Percentiles rank a stretch among this genome's conserved stretches.
phyloP scores from a whole-genome alignment of 2,797 vertebrate genomes.

The Xerus rutilus region DNA sequence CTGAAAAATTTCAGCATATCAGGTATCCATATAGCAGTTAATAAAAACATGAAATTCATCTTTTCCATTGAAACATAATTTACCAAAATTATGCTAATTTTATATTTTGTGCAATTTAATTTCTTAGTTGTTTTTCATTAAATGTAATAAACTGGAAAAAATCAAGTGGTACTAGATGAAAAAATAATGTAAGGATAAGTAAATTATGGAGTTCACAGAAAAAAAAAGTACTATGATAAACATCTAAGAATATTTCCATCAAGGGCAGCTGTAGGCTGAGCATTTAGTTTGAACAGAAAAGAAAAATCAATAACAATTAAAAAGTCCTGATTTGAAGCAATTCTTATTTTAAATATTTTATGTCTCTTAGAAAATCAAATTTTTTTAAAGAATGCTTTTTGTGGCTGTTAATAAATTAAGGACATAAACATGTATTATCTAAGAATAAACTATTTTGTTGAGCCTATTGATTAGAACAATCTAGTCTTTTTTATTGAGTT shows the following conservation, averaged over 20 bases:
- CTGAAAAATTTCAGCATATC: neutral
- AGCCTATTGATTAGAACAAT: conserved; percentile 53
- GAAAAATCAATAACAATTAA: conserved; percentile 63
- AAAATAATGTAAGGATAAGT: neutral
- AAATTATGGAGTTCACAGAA: neutral
- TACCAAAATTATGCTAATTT: neutral
- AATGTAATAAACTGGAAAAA: neutral
- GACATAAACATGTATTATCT: neutral
- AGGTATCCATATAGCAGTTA: neutral
- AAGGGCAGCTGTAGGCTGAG: neutral
- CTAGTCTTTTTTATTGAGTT: conserved; percentile 55
- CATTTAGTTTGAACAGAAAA: neutral
- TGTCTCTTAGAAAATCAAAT: conserved; percentile 13
- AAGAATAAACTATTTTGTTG: conserved; percentile 23
- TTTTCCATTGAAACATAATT: neutral
- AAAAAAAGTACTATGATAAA: neutral
- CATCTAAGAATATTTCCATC: neutral
- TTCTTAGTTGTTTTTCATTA: neutral
- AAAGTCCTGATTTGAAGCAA: conserved; percentile 30
- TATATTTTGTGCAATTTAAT: neutral
- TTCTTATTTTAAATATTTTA: conserved; percentile 71
- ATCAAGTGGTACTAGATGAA: neutral
- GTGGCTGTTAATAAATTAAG: conserved; percentile 17
- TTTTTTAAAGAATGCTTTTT: conserved; percentile 8
- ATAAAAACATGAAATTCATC: neutral